Evolutionary conservation across 30 jellyfish, hydroid and myxozoan genomes (phyloP).

Genomic region (Turritopsis rubra): DNA sequence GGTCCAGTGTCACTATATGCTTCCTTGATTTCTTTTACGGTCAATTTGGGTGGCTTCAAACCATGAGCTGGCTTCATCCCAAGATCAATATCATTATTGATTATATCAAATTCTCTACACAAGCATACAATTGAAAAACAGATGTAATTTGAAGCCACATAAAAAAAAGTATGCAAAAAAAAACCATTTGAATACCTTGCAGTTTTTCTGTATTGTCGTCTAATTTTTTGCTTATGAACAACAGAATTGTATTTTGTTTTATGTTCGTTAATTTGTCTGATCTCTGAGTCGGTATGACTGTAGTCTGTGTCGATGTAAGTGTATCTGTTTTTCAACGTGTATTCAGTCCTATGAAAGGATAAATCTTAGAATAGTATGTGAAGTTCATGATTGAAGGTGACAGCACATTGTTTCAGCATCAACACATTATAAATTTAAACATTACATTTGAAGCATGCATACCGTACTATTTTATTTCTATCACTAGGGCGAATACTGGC

Average conservation of each 20-base stretch:
- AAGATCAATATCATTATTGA: constrained; percentile 25
- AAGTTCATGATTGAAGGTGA: neutral
- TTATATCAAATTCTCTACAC: constrained; percentile 18
- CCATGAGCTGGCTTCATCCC: constrained; percentile 51
- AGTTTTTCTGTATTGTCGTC: neutral
- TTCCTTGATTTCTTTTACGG: neutral
- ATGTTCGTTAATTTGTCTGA: constrained; percentile 24
- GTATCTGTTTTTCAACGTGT: constrained; percentile 61
- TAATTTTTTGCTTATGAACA: constrained; percentile 24
- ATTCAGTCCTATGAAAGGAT: constrained; percentile 42
- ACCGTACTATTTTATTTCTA: constrained; percentile 50
- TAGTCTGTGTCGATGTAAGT: constrained; percentile 75
- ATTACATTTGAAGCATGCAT: no score
- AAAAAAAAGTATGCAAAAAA: neutral
- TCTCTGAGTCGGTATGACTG: constrained; percentile 46
- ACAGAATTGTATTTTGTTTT: constrained; percentile 47
- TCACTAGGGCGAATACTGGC: constrained; percentile 79
- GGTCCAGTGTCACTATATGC: neutral
- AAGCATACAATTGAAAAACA: neutral
- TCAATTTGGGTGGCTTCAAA: constrained; percentile 28
- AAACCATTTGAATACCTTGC: neutral
- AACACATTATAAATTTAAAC: neutral
- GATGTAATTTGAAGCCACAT: neutral
- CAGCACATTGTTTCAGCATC: neutral
- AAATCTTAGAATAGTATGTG: neutral